Evolutionary conservation across 2,113 vertebrate species (phyloP).

Genomic region (Axis porcinus): DNA sequence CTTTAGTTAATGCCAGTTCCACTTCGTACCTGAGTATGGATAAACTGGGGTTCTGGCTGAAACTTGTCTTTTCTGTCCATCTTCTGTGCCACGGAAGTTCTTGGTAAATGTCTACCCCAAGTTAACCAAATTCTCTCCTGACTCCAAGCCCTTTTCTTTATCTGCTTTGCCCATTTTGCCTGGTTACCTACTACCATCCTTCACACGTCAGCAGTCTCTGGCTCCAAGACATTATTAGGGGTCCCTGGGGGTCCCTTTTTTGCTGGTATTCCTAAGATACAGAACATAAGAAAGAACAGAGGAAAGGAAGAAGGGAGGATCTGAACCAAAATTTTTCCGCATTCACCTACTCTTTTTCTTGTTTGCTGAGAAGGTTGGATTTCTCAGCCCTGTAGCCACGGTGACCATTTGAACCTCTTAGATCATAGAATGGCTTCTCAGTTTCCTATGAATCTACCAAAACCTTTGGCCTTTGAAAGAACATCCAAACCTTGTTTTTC

Average conservation of each 20-base stretch:
- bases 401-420: not conserved
- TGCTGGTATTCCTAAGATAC: not conserved
- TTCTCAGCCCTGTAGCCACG: not conserved
- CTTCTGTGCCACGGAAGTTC: not conserved
- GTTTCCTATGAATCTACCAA: not conserved
- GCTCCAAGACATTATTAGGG: not conserved
- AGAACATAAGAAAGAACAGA: not conserved
- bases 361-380: not conserved
- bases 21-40: not conserved
- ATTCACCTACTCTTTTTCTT: not conserved
- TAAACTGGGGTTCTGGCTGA: not conserved
- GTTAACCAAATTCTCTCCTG: not conserved
- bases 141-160: not conserved
- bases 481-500: not conserved
- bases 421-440: not conserved
- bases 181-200: not conserved
- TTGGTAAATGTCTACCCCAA: not conserved
- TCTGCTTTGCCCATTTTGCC: not conserved
- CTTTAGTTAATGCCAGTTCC: not conserved
- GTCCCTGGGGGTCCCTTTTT: not conserved
- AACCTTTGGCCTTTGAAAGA: not conserved
- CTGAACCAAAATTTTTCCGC: not conserved
- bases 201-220: accelerated
- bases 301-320: not conserved
- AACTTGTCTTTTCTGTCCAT: not conserved